phyloP scores from a whole-genome alignment of 2,113 vertebrate genomes.

The Genyomyrus donnyi region DNA sequence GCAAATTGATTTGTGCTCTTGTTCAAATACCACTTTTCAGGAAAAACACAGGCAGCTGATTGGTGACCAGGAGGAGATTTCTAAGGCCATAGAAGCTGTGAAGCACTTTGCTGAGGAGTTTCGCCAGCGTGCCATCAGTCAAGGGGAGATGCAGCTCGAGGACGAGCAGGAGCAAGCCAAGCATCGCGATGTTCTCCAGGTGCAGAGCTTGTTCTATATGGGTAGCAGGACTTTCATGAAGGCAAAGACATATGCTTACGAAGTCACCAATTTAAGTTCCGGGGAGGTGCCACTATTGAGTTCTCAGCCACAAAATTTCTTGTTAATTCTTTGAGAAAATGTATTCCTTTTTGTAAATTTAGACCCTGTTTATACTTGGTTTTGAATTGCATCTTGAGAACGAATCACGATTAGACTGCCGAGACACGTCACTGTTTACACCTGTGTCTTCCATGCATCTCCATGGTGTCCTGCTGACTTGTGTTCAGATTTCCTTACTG shows the following conservation, averaged over 20 bases:
- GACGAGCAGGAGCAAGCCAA: neutral
- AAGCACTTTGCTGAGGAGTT: conserved; percentile 19
- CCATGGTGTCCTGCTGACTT: neutral
- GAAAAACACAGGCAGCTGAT: neutral
- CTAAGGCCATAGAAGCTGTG: rapidly evolving
- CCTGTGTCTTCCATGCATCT: neutral
- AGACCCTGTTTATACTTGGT: neutral
- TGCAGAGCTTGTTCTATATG: neutral
- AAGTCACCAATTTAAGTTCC: neutral
- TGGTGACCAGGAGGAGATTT: conserved; percentile 36
- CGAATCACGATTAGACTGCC: neutral
- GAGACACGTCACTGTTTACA: neutral
- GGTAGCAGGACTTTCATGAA: neutral
- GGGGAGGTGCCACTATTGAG: neutral
- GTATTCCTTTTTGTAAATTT: neutral
- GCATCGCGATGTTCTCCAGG: conserved; percentile 25
- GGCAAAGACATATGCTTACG: neutral
- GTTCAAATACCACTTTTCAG: conserved; percentile 32
- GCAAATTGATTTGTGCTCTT: neutral
- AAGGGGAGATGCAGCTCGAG: neutral
- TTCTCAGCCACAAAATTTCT: neutral
- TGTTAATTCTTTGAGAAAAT: neutral
- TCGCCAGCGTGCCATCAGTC: conserved; percentile 7
- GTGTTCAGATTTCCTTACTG: neutral
- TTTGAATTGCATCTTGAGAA: neutral